These are phyloP conservation scores for Stegana nigrithorax DNA, from an alignment of 2,888 invertebrate genomes.

Conservation along the genomic window DNA sequence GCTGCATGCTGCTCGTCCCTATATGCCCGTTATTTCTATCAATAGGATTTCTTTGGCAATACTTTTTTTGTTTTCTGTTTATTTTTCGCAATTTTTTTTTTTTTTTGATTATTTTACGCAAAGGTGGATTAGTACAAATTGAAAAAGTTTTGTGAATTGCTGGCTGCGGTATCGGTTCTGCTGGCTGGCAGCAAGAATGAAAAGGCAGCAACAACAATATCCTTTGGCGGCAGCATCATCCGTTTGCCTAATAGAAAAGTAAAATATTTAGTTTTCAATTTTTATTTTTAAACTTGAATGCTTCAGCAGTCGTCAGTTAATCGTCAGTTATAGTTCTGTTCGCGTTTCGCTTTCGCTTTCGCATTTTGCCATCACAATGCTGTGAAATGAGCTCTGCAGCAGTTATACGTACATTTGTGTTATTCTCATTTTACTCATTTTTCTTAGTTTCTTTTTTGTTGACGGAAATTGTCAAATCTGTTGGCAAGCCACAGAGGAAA, in stretches of 20 bases:
- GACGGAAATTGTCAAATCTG: no score
- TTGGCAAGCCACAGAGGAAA: no score
- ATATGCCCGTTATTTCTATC: no score
- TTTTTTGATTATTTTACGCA: neutral
- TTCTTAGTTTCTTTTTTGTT: no score
- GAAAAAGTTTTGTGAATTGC: constrained; percentile 33
- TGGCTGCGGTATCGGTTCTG: no score
- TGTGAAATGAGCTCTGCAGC: neutral
- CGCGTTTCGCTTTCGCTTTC: neutral
- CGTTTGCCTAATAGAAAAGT: neutral
- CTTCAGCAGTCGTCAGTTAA: no score
- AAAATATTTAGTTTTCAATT: constrained; percentile 6
- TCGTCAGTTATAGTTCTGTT: no score
- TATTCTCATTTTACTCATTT: neutral
- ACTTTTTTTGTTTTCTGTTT: no score
- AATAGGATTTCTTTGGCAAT: no score
- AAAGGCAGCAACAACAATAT: neutral
- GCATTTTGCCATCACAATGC: neutral
- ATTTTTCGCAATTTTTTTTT: neutral
- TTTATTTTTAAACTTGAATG: no score
- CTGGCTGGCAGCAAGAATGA: neutral
- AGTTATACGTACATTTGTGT: neutral
- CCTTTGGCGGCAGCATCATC: no score
- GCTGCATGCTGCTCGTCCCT: no score
- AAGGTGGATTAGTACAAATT: constrained; percentile 33